phyloP scores from a whole-genome alignment of 2,888 invertebrate species.

The Geotrupes spiniger region DNA sequence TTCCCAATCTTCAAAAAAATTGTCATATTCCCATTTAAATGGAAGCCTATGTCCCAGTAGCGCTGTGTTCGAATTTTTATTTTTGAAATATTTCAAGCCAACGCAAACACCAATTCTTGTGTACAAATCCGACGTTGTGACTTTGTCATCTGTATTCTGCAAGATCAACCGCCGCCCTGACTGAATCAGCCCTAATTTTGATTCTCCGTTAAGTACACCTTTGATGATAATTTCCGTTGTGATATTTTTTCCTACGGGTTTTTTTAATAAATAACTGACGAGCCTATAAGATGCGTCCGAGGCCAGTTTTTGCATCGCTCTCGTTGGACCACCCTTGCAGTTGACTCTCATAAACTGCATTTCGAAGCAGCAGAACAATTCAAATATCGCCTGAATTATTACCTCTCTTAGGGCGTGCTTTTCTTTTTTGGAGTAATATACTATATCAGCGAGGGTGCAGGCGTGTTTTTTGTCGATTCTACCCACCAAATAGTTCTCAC shows the following conservation, averaged over 20 bases:
- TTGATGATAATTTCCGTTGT: constrained; percentile 16
- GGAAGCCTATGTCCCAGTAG: constrained; percentile 14
- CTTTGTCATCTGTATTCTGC: constrained; percentile 5
- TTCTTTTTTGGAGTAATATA: constrained; percentile 17
- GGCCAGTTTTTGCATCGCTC: constrained; percentile 25
- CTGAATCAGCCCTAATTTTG: constrained; percentile 18
- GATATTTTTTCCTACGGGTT: no score
- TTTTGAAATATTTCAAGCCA: constrained; percentile 9
- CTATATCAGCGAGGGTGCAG: constrained; percentile 15
- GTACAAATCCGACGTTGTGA: constrained; percentile 18
- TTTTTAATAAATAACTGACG: constrained; percentile 16
- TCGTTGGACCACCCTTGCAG: constrained; percentile 22
- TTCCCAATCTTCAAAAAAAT: neutral
- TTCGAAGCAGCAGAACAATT: constrained; percentile 24
- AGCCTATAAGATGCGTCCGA: constrained; percentile 20
- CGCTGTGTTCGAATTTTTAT: constrained; percentile 1
- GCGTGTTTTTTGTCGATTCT: constrained; percentile 19
- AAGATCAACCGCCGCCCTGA: constrained; percentile 16
- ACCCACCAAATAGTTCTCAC: constrained; percentile 17
- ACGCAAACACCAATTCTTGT: constrained; percentile 12
- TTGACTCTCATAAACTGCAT: constrained; percentile 19
- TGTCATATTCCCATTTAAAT: constrained; percentile 13
- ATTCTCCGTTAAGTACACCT: constrained; percentile 19
- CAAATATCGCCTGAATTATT: constrained; percentile 16
- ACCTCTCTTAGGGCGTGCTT: constrained; percentile 19